Evolutionary conservation across 2,797 vertebrate species (phyloP), one percentile per base, ranked within the genome.

Genomic region (Pangasius krempfi): DNA sequence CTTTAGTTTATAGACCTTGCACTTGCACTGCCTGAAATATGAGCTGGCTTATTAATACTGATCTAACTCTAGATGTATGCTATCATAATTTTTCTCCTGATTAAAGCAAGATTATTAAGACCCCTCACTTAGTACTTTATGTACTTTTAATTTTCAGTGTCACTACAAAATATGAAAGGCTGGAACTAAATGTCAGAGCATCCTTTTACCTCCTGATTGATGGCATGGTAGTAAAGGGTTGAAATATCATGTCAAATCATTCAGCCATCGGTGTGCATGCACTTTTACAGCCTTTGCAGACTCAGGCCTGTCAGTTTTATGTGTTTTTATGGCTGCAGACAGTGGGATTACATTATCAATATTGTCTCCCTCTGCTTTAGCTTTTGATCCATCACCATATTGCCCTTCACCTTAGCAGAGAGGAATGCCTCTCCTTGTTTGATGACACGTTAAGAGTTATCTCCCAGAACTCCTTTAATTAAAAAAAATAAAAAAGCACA

Each of bases 401-500:
- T 40, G 89, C 92, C 94, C 94, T 94, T 94, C 94, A 89, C 88
- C 89, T 85, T 89, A 86, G 87, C 89, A 50, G 85, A 88, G 70
- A 90, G 68, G 91, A 93, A 93, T 89, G 85, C 52, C 33, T 86
- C 47, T 90, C 52, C 91, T 75, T 86, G 91, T 94, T 85, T 93
- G 92, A 94, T 91, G 87, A 92, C 89, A 91, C 88, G 90, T 91
- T 93, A 92, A 88, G 89, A 90, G 89, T 92, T 90, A 91, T 91
- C 90, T 87, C 90, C 73, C 56, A 68, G 88, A 81, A 56, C n/a
- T 80, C 50, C 83, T 94, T 95, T 95, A 96, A 96, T 96, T 95
- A 94, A 33, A 66, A 30, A 33, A 16, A 64, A 66, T 81, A 72
- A 25, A 40, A 30, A 64, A 78, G 4, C 22, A 12, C 70, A 90